A percentile compares a stretch with the other conserved stretches of the same genome.
phyloP scores from a whole-genome alignment of 1,140 invertebrate species.

The Aleiodes sp. region DNA sequence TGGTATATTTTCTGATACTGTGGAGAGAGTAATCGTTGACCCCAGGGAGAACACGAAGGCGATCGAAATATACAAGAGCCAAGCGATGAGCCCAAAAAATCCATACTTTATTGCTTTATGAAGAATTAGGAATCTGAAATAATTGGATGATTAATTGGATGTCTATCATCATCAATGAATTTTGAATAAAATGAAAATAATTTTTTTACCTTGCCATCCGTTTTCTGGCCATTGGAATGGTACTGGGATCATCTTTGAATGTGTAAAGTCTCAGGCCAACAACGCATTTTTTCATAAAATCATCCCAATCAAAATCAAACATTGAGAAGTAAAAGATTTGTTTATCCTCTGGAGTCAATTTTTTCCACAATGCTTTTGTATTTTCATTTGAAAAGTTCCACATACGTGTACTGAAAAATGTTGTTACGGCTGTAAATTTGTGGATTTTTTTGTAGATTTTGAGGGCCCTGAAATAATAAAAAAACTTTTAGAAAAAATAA shows the following conservation, averaged over 20 bases:
- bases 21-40: constrained; percentile 37
- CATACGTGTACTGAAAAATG: constrained; percentile 69
- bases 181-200: not conserved
- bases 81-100: constrained; percentile 32
- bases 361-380: constrained; percentile 62
- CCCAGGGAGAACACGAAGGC: constrained; percentile 33
- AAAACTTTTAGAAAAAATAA: constrained; percentile 9
- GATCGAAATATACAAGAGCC: constrained; percentile 35
- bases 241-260: constrained; percentile 66
- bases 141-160: not conserved
- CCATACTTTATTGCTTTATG: constrained; percentile 45
- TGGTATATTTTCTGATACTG: constrained; percentile 40
- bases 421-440: constrained; percentile 67
- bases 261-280: constrained; percentile 64
- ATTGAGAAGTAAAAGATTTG: constrained; percentile 67
- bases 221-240: constrained; percentile 59
- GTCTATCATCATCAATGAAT: not conserved
- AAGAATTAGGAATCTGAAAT: constrained; percentile 42
- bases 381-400: constrained; percentile 71
- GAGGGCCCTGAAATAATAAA: constrained; percentile 61
- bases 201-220: constrained; percentile 54
- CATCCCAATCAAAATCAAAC: constrained; percentile 64
- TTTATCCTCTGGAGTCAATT: constrained; percentile 65
- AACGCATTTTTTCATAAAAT: constrained; percentile 65
- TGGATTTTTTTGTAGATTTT: constrained; percentile 71